These are phyloP conservation scores for Nipponacmea schrenckii DNA, from an alignment of 2,888 invertebrate species.

Conservation along the genomic window DNA sequence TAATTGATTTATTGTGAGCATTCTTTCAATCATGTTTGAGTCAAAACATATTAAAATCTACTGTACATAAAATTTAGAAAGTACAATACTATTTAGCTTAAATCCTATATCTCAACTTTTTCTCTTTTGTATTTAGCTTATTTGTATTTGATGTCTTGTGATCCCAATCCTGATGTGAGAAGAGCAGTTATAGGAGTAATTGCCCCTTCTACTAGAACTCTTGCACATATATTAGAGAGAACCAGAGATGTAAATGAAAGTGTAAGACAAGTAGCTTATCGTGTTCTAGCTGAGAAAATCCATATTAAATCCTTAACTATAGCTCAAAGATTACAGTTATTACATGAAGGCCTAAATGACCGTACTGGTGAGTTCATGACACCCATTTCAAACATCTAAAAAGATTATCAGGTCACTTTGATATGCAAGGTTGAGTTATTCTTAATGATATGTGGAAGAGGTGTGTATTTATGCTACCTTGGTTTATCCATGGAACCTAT, in stretches of 20 bases:
- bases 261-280: slow-evolving; percentile 76
- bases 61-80: too few species aligned
- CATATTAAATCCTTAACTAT: slow-evolving; percentile 74
- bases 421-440: too few species aligned
- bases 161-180: slow-evolving; percentile 80
- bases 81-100: too few species aligned
- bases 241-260: slow-evolving; percentile 82
- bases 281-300: slow-evolving; percentile 71
- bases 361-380: slow-evolving; percentile 68
- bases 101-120: too few species aligned
- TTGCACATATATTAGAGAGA: slow-evolving; percentile 78
- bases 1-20: too few species aligned
- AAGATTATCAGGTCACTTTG: too few species aligned
- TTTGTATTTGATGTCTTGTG: slow-evolving; percentile 68
- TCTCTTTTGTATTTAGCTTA: slow-evolving; percentile 51
- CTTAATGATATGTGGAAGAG: too few species aligned
- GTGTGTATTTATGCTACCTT: too few species aligned
- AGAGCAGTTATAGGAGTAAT: slow-evolving; percentile 79
- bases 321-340: slow-evolving; percentile 74
- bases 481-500: too few species aligned
- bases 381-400: too few species aligned
- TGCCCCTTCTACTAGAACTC: slow-evolving; percentile 78
- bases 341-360: slow-evolving; percentile 76
- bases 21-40: too few species aligned
- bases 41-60: too few species aligned